Evolutionary conservation across 2,113 vertebrate genomes (phyloP).

Genomic region (Menidia beryllina): DNA sequence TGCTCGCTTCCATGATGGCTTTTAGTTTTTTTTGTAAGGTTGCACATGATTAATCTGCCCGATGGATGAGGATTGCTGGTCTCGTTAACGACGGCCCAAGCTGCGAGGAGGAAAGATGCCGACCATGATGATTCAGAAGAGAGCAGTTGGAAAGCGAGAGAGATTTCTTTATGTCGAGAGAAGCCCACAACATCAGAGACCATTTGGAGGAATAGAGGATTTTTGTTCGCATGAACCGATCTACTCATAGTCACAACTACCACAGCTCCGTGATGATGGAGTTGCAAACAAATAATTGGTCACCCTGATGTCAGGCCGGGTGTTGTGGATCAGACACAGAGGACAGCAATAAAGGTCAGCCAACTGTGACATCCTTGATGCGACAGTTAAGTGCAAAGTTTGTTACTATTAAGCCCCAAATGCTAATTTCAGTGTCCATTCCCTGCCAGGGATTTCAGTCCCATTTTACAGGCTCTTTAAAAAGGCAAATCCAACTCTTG

Average conservation of each 20-base stretch:
- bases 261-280: slow-evolving; percentile 11
- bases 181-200: slow-evolving; percentile 63
- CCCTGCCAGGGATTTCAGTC: slow-evolving; percentile 43
- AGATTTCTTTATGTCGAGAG: slow-evolving; percentile 74
- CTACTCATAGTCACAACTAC: slow-evolving; percentile 17
- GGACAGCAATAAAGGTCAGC: background rate
- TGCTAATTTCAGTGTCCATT: slow-evolving; percentile 44
- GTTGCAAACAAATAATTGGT: slow-evolving; percentile 33
- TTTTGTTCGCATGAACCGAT: slow-evolving; percentile 43
- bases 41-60: slow-evolving; percentile 68
- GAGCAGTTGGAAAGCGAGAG: slow-evolving; percentile 67
- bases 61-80: slow-evolving; percentile 39
- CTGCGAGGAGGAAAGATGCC: slow-evolving; percentile 61
- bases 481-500: slow-evolving; percentile 39
- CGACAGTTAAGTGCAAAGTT: slow-evolving; percentile 25
- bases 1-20: slow-evolving; percentile 30
- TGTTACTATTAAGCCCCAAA: slow-evolving; percentile 33
- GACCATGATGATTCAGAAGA: slow-evolving; percentile 73
- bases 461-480: slow-evolving; percentile 48
- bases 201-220: slow-evolving; percentile 60
- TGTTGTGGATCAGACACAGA: slow-evolving; percentile 13
- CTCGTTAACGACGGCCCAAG: slow-evolving; percentile 56
- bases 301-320: background rate
- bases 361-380: slow-evolving; percentile 9
- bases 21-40: slow-evolving; percentile 6